Evolutionary conservation across 1,140 invertebrate genomes (phyloP), one percentile per base, ranked within the genome.

Genomic region (Pachypsylla venusta): DNA sequence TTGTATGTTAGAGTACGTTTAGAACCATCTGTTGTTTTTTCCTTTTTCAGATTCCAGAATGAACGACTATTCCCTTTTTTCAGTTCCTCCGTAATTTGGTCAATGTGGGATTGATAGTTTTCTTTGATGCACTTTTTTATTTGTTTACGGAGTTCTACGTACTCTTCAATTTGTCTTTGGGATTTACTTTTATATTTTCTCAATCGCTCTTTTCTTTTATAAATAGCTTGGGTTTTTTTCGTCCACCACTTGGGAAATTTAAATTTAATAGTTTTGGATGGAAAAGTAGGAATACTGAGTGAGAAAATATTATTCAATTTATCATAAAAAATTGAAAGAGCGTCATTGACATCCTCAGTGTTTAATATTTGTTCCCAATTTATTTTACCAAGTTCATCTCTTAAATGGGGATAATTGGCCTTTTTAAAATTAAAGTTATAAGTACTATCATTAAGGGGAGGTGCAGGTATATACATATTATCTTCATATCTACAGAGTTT

Each of bases 21-120:
- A 35, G 30, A 10, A 16, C 30, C 30, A 35, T 35, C 22, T 22
- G 20, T 56, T 27, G 28, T 57, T 60, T 25, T 39, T 28, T 40
- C 19, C 42, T 5, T 54, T 54, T 35, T 35, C 30, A 35, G n/a
- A 35, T 35, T 35, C 30, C 30, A 35, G 30, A 35, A 35, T 7
- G 30, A 35, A 7, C n/a, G 7, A n/a, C 30, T 35, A n/a, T 35
- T 35, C 30, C 30, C 30, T n/a, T 35, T 35, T n/a, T 35, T 35
- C n/a, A 35, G n/a, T 35, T 35, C 30, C 30, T 35, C 30, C 30
- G 30, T 35, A n/a, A 35, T 35, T 10, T 35, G 30, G n/a, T 35
- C 30, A 35, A 35, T 35, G n/a, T 35, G 30, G 30, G 30, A 35
- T 35, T 10, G 30, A 35, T 35, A 35, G 30, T 35, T n/a, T 10